Evolutionary conservation across 2,113 vertebrate genomes (phyloP).

Genomic region (Guaruba guarouba): DNA sequence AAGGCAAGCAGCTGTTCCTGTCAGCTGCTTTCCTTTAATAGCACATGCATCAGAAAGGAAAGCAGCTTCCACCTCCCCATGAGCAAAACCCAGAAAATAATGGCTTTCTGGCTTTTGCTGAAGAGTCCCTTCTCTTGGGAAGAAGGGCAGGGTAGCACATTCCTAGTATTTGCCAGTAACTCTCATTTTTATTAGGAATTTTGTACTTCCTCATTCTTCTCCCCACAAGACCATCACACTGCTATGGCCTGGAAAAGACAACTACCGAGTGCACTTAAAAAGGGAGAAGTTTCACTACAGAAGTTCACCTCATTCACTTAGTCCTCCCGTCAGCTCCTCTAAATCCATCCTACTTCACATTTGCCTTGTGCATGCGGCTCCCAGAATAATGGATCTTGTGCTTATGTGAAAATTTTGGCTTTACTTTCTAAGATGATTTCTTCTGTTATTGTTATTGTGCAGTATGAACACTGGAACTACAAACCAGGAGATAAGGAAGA

Average conservation of each 20-base stretch:
- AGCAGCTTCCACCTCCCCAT: background rate
- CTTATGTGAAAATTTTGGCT: rapidly evolving
- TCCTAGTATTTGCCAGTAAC: rapidly evolving
- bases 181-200: background rate
- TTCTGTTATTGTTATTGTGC: background rate
- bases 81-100: background rate
- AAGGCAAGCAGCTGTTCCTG: constrained; percentile 34
- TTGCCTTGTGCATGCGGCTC: rapidly evolving
- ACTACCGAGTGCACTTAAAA: rapidly evolving
- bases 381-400: rapidly evolving
- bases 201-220: background rate
- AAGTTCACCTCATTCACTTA: background rate
- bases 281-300: rapidly evolving
- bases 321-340: background rate
- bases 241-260: rapidly evolving
- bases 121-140: background rate
- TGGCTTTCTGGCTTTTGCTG: background rate
- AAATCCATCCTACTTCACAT: rapidly evolving
- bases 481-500: background rate
- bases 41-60: background rate
- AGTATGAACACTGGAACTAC: background rate
- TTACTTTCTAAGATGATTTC: background rate
- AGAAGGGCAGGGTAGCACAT: background rate
- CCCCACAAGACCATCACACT: background rate
- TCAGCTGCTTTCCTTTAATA: constrained; percentile 71